These are phyloP conservation scores for Gastrophryne carolinensis DNA, from an alignment of 2,797 vertebrate species.

Conservation along the genomic window DNA sequence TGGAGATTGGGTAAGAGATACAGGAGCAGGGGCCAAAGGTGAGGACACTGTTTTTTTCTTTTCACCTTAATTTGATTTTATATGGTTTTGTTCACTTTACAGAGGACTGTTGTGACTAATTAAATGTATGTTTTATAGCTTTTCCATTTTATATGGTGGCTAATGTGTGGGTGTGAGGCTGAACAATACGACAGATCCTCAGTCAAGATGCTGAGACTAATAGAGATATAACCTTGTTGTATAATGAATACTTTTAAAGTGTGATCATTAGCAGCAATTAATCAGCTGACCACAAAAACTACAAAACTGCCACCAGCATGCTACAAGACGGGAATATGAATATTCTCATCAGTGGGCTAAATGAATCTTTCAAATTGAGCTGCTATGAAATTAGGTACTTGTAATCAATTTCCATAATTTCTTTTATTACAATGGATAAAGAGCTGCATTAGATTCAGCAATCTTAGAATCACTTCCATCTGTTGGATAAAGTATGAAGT, in stretches of 20 bases:
- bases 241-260: background rate
- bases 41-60: too few relatives aligned
- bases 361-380: background rate
- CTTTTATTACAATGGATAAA: background rate
- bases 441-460: background rate
- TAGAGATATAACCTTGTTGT: too few relatives aligned
- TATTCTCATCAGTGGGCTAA: background rate
- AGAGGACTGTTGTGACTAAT: too few relatives aligned
- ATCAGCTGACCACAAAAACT: background rate
- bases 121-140: too few relatives aligned
- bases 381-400: background rate
- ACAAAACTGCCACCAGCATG: background rate
- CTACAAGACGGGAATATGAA: background rate
- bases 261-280: background rate
- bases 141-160: too few relatives aligned
- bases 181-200: too few relatives aligned
- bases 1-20: too few relatives aligned
- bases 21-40: too few relatives aligned
- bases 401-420: background rate
- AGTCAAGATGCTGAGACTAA: too few relatives aligned
- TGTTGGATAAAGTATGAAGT: background rate
- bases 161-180: too few relatives aligned
- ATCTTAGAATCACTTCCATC: background rate
- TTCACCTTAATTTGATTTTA: too few relatives aligned
- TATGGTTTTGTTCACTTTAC: too few relatives aligned